phyloP scores from a whole-genome alignment of 2,113 vertebrate species.

The Canis aureus region DNA sequence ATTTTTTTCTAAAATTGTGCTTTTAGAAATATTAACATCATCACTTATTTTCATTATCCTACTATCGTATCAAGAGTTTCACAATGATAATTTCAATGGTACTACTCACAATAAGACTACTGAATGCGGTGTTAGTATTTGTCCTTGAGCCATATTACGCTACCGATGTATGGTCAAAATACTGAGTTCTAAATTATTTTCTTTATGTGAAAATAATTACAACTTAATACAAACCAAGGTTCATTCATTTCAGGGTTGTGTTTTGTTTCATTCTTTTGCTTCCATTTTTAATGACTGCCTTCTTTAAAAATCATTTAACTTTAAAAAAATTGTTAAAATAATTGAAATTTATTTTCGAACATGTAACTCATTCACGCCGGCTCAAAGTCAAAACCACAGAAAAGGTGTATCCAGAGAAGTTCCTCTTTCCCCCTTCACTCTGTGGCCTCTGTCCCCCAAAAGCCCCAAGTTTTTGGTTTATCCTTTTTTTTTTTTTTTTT shows the following conservation, averaged over 20 bases:
- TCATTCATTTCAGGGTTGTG: not conserved
- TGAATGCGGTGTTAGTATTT: not conserved
- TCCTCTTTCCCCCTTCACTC: not conserved
- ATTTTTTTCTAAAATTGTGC: not conserved
- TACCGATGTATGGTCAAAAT: not conserved
- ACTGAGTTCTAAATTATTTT: not conserved
- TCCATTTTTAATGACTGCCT: not conserved
- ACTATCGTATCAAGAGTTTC: not conserved
- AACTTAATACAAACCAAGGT: not conserved
- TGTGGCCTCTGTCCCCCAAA: too few relatives aligned
- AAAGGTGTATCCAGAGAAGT: not conserved
- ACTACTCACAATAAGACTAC: not conserved
- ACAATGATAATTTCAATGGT: not conserved
- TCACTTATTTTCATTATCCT: not conserved
- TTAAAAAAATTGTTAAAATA: not conserved
- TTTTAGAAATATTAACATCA: not conserved
- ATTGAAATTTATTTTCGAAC: not conserved
- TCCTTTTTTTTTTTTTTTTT: not conserved
- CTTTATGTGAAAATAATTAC: too few relatives aligned
- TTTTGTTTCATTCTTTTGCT: not conserved
- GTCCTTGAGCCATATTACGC: not conserved
- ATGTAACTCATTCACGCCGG: not conserved
- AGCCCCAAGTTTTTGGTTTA: not conserved
- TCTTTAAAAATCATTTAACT: not conserved
- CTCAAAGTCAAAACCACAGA: not conserved